phyloP scores from a whole-genome alignment of 2,797 vertebrate genomes.

The Lophotriccus pileatus region DNA sequence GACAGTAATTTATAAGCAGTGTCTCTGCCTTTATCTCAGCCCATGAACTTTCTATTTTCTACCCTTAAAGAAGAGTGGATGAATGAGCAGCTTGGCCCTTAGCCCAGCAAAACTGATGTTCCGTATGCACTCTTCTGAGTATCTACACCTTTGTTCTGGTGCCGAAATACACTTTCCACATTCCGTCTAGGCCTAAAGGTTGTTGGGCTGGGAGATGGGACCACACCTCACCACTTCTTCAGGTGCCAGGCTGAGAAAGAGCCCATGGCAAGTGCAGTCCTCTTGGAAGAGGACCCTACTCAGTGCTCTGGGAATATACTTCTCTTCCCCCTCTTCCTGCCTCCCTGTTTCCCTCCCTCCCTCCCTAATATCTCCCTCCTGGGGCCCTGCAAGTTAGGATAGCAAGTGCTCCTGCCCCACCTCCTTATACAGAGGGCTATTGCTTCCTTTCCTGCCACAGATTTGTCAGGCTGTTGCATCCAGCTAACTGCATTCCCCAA shows the following conservation, averaged over 20 bases:
- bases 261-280: neutral
- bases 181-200: accelerated
- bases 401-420: neutral
- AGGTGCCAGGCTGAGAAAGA: neutral
- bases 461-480: neutral
- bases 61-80: neutral
- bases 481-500: accelerated
- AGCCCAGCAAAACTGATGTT: neutral
- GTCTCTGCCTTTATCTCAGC: neutral
- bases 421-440: neutral
- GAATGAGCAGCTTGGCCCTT: neutral
- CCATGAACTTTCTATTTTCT: neutral
- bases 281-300: neutral
- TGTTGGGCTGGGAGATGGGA: no score
- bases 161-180: neutral
- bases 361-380: neutral
- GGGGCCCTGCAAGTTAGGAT: neutral
- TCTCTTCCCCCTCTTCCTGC: neutral
- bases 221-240: accelerated
- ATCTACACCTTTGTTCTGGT: neutral
- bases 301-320: neutral
- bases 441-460: no score
- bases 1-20: neutral
- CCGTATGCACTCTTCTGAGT: neutral
- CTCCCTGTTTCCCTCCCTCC: neutral